Evolutionary conservation across 2,888 invertebrate species (phyloP), one percentile per base, ranked within the genome.

Genomic region (Drosophila ustulata): DNA sequence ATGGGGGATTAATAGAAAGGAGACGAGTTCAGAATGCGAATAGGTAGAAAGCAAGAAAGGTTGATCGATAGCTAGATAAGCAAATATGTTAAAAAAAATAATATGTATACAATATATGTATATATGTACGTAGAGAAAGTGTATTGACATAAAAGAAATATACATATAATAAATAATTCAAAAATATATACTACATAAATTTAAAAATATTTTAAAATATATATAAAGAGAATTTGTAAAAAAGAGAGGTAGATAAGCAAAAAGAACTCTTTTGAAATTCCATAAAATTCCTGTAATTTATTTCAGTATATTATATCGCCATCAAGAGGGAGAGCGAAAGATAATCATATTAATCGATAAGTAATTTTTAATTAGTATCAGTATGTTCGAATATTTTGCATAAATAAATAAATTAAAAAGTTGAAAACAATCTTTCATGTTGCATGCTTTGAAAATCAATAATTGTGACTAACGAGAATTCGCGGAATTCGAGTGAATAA

Each of bases 21-120:
- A 26, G 26, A 52, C n/a, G 23, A 50, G 34, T 2, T 6, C 11
- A 50, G 50, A 50, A 50, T 32, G 23, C 18, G 8, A 8, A 50
- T 8, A 32, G 18, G 13, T 18, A 50, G 32, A 50, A 45, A 45
- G 45, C 4, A 5, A 25, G 45, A 45, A 25, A 9, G 8, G 5
- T 4, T 18, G 45, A 25, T 23, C 8, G 45, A 45, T 4, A 25
- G 45, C 13, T 1, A 25, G 11, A 45, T 25, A 41, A 25, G 45
- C 13, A 18, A 43, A 6, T 39, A 13, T 39, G 23, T 5, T 6
- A 25, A 43, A 0, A 43, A 2, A 18, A 23, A 43, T 43, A 11
- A 43, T 18, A 23, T 18, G 6, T 7, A 23, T 11, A 34, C 4
- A 4, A 9, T 34, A 34, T 34, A 34, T 34, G 23, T 32, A 39